Base-by-base conservation (phyloP, 2,797 vertebrate species). In the Myotis daubentonii region DNA sequence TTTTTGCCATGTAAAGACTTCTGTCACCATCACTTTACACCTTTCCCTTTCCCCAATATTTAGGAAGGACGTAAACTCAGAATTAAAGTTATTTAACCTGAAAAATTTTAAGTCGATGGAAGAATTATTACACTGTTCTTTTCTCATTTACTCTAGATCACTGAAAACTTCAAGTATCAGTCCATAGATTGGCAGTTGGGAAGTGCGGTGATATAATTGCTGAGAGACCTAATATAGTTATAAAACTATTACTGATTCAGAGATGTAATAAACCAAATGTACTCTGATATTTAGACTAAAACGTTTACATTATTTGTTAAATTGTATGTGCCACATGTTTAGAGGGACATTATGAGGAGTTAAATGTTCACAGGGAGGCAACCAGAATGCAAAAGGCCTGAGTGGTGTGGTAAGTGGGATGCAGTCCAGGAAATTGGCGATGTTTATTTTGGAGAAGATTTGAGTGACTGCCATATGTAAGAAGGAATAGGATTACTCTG, bases 41-140 rank as follows among this genome's bases (percentile, higher is more conserved):
- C 22, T n/a, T 36, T 33, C 0, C 38, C 60, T 49, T 49, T 22
- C 44, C 53, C 28, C 10, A 49, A 12, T 92, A 68, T 84, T 89
- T 79, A 90, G 57, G 51, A 88, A 86, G 12, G 62, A 83, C 16
- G 75, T 86, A 92, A 87, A 91, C n/a, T 86, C 53, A 94, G 72
- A 91, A 74, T 90, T 74, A 90, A 75, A 90, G 20, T 80, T 86
- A 44, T 38, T 78, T 89, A 87, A 65, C 28, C 72, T 75, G 28
- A 86, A 60, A 62, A 92, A 66, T 11, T 83, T 80, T 76, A 93
- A 30, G 20, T 90, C 60, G 47, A 76, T 89, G 62, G 76, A 57
- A 89, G 91, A 88, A 47, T 88, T 87, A 15, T 60, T 94, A 23
- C 6, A 65, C 15, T 93, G 1, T 86, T 95, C n/a, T 44, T 87